phyloP scores from a whole-genome alignment of 2,888 invertebrate genomes.

The Amaurobius ferox region DNA sequence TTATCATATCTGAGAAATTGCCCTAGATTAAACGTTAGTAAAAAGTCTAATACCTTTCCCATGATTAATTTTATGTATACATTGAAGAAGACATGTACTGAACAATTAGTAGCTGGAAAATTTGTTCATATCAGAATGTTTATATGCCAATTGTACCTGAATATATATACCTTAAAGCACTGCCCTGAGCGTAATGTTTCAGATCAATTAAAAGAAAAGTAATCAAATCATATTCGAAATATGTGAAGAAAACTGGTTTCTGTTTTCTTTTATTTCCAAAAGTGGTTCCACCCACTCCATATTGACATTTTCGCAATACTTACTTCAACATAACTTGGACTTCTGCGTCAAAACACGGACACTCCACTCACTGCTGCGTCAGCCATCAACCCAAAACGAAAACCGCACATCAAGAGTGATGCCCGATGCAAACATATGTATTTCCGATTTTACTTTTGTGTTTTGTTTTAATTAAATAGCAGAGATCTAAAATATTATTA shows the following conservation, averaged over 20 bases:
- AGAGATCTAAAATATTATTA: too few species aligned
- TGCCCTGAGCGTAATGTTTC: background rate
- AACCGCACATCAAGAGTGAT: conserved; percentile 20
- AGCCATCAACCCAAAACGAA: conserved; percentile 61
- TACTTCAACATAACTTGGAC: conserved; percentile 55
- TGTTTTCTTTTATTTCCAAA: background rate
- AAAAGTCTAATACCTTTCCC: too few species aligned
- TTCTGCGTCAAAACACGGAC: conserved; percentile 63
- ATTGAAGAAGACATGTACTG: too few species aligned
- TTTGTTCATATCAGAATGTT: too few species aligned
- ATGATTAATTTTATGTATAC: too few species aligned
- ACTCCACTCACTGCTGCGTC: conserved; percentile 53
- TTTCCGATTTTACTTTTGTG: background rate
- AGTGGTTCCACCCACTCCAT: conserved; percentile 29
- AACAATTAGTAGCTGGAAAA: too few species aligned
- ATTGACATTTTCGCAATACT: conserved; percentile 15
- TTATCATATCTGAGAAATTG: too few species aligned
- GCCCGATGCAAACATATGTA: background rate
- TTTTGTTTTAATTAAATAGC: too few species aligned
- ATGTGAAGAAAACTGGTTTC: conserved; percentile 6
- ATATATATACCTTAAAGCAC: too few species aligned
- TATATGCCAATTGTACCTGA: too few species aligned
- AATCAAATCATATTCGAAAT: background rate
- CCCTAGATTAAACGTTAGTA: too few species aligned
- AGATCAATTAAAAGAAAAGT: background rate